Evolutionary conservation across 2,888 invertebrate species (phyloP), one percentile per base, ranked within the genome.

Genomic region (Malthinus seriepunctatus): DNA sequence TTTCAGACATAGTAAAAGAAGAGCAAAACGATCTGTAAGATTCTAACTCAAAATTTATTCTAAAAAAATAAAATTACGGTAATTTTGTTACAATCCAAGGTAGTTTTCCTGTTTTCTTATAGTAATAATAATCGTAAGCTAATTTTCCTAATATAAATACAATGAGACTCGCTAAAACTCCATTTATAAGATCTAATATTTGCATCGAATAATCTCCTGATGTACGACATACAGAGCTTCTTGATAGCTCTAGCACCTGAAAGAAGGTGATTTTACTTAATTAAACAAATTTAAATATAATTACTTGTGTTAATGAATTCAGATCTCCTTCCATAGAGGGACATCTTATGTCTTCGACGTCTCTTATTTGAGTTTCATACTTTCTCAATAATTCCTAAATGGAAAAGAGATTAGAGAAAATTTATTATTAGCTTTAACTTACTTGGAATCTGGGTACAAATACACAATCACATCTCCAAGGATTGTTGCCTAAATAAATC

Each of bases 21-120:
- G 23, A 23, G 3, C 23, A 23, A 23, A 23, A 23, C 5, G 23
- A 23, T 2, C 23, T 23, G 23, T 23, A 5, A 23, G 23, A 23
- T 23, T 23, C 2, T 5, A 23, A 23, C 23, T 23, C 5, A 23
- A 23, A 23, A 23, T 23, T 23, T 23, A 23, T 23, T 23, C 23
- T 5, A 2, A 23, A 23, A 23, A 23, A 23, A 23, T 23, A 3
- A 23, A 23, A 23, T 78, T 77, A 87, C 31, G 91, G 92, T 77
- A 93, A 82, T 77, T 91, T 88, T 47, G 88, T 86, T 1, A 91
- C 90, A 63, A 93, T 85, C 93, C 93, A 93, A 0, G 93, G 93
- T 60, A 93, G 79, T 69, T 87, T 84, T 0, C 93, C 92, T 14
- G 89, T 89, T 59, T 85, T 87, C 74, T 89, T 91, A 74, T 90